Base-by-base conservation (phyloP, 2,797 vertebrate genomes). In the Schizopygopsis pylzovi region DNA sequence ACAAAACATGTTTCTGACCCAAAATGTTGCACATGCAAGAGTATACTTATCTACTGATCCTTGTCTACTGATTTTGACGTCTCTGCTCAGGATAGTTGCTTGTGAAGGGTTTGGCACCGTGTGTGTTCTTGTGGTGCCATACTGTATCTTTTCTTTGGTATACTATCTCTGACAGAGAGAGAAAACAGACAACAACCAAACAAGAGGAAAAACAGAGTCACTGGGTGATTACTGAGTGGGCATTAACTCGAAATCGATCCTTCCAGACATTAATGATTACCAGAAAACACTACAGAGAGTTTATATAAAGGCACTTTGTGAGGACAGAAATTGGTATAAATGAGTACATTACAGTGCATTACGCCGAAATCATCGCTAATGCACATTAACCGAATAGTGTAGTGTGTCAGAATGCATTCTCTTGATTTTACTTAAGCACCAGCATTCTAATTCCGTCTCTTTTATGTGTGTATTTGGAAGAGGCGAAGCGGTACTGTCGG, bases 321-420 rank as follows among this genome's bases (percentile, higher is more conserved):
- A 85, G 79, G 52, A 81, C 71, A 86, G 83, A 86, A 87, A 86
- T 87, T 75, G 61, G 81, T 67, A 70, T 45, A 73, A 78, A 79
- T 43, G 22, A 70, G 75, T 71, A 73, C 80, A 88, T 86, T 86
- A 85, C 76, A 82, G 76, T 71, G 63, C 76, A 79, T 85, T 79
- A 79, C 12, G 49, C 65, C 41, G 61, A 49, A 72, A 80, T 81
- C 68, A 43, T 28, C 1, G 16, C 68, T 85, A 85, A 80, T 85
- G 78, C 43, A 65, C 70, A 75, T 73, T 85, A 81, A 85, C 78
- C 25, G 13, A 72, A 72, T 61, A 47, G 37, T 16, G 56, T 28
- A 85, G 39, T 72, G 22, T 70, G 75, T 80, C 84, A 73, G 9
- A 79, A 71, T 80, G 68, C 43, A 28, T 72, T 80, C 72, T 79